A percentile compares a stretch with the other conserved stretches of the same genome.
phyloP scores from a whole-genome alignment of 2,113 vertebrate species.

The Aldabrachelys gigantea region DNA sequence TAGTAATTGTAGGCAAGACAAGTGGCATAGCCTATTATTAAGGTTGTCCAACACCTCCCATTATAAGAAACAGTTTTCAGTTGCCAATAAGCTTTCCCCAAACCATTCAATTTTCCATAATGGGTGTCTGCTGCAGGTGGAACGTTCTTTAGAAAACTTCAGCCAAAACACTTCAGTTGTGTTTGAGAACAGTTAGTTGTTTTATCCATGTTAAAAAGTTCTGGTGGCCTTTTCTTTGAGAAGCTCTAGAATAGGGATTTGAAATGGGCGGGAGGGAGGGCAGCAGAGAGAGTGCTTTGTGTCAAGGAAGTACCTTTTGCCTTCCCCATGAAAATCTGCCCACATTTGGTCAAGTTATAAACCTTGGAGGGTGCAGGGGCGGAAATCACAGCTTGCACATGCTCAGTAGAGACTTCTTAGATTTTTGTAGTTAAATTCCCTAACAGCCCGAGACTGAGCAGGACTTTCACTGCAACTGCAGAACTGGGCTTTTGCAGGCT shows the following conservation, averaged over 20 bases:
- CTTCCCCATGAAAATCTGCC: neutral
- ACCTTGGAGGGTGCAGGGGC: accelerated
- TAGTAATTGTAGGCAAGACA: slow-evolving; percentile 41
- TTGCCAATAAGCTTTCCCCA: neutral
- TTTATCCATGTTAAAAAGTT: neutral
- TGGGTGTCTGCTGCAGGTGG: neutral
- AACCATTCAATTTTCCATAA: neutral
- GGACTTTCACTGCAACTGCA: neutral
- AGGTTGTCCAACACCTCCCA: slow-evolving; percentile 5
- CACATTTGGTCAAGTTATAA: neutral
- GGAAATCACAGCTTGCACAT: neutral
- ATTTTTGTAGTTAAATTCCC: neutral
- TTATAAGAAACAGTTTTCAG: neutral
- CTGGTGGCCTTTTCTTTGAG: neutral
- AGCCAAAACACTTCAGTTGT: neutral
- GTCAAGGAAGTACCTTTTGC: neutral
- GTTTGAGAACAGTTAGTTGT: neutral
- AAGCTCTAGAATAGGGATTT: neutral
- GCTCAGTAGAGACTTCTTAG: neutral
- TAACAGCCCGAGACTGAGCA: neutral
- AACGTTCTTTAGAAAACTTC: neutral
- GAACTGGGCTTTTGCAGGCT: neutral
- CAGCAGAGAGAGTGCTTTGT: neutral
- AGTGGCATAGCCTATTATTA: slow-evolving; percentile 16
- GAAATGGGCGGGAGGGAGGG: neutral